These are phyloP conservation scores for Ypsolopha sequella DNA, from an alignment of 2,888 invertebrate species.

Conservation along the genomic window DNA sequence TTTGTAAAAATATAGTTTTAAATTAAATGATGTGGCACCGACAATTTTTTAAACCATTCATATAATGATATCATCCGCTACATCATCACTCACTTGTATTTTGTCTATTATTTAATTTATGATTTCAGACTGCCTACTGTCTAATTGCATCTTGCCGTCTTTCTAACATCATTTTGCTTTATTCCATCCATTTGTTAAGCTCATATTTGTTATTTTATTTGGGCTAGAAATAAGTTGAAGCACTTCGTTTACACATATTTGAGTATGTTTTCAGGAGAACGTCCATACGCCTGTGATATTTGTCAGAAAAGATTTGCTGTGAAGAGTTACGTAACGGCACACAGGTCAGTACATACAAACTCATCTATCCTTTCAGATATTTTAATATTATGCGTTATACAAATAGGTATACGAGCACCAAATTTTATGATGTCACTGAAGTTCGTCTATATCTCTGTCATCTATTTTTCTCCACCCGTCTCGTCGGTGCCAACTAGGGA, in stretches of 20 bases:
- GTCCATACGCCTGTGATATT: conserved; percentile 83
- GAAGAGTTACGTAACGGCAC: conserved; percentile 84
- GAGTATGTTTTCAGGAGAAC: conserved; percentile 65
- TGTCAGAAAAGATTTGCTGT: conserved; percentile 86
- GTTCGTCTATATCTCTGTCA: too few species aligned
- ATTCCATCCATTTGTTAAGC: conserved; percentile 22
- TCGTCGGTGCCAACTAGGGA: too few species aligned
- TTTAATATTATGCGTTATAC: neutral
- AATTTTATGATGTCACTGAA: too few species aligned
- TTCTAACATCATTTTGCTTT: conserved; percentile 52
- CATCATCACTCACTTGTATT: conserved; percentile 43
- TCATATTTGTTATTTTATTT: neutral
- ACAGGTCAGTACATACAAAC: conserved; percentile 61
- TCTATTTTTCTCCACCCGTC: too few species aligned
- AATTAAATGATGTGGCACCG: conserved; percentile 64
- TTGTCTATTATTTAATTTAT: conserved; percentile 55
- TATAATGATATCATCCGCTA: conserved; percentile 32
- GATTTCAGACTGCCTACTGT: conserved; percentile 40
- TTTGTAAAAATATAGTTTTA: conserved; percentile 12
- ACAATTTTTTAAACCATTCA: conserved; percentile 32
- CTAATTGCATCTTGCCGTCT: conserved; percentile 69
- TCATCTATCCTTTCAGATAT: neutral
- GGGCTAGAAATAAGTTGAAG: neutral
- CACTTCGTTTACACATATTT: neutral
- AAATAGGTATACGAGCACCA: neutral